phyloP scores from a whole-genome alignment of 2,888 invertebrate species.

The Catotricha subobsoleta region DNA sequence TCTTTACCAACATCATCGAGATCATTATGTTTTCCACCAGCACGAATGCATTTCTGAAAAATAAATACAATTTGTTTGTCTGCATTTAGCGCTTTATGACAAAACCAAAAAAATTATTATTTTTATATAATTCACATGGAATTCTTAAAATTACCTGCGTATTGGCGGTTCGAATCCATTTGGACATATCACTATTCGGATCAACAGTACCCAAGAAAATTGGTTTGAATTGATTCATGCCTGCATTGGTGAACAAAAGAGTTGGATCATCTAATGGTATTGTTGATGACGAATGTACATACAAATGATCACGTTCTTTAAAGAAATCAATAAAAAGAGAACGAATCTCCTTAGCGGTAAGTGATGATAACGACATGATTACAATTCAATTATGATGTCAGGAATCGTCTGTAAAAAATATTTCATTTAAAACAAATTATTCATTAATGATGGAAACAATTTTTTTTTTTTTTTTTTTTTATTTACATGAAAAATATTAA shows the following conservation, averaged over 20 bases:
- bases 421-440: too few relatives aligned
- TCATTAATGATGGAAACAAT: too few relatives aligned
- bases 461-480: too few relatives aligned
- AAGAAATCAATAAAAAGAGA: constrained; percentile 80
- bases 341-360: constrained; percentile 60
- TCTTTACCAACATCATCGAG: constrained; percentile 99
- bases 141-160: constrained; percentile 43
- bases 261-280: constrained; percentile 98
- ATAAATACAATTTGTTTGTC: too few relatives aligned
- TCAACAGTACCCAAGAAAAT: constrained; percentile 93
- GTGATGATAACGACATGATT: neutral
- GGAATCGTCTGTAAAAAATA: too few relatives aligned
- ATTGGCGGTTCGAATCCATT: constrained; percentile 75
- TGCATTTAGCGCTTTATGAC: too few relatives aligned
- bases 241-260: constrained; percentile 92
- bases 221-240: constrained; percentile 99
- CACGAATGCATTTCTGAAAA: constrained; percentile 96
- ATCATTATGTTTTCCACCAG: constrained; percentile 99
- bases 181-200: constrained; percentile 89
- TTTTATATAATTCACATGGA: neutral
- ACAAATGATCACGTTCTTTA: constrained; percentile 68
- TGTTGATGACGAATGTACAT: constrained; percentile 94
- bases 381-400: neutral
- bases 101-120: too few relatives aligned
- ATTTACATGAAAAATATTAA: too few relatives aligned